These are phyloP conservation scores for Rhagonycha lutea DNA, from an alignment of 2,888 invertebrate genomes.

Conservation along the genomic window DNA sequence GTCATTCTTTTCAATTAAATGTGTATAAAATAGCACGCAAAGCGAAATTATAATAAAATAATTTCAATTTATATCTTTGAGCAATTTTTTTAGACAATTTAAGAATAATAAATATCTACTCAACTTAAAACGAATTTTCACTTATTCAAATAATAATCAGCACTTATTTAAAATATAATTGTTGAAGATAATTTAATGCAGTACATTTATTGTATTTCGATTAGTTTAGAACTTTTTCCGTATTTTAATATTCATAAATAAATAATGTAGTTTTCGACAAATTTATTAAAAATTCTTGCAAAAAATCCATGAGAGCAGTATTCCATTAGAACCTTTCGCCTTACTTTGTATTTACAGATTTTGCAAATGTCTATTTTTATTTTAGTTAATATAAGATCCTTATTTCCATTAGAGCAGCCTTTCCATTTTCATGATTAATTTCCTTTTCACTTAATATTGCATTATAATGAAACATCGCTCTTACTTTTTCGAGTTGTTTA, in stretches of 20 bases:
- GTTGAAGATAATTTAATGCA: background rate
- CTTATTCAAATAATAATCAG: too few species aligned
- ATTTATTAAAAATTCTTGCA: background rate
- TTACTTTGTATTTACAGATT: background rate
- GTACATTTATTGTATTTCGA: background rate
- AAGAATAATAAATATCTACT: background rate
- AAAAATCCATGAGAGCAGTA: too few species aligned
- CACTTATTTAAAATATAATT: too few species aligned
- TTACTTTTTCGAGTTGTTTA: background rate
- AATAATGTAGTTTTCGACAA: background rate
- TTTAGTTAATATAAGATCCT: background rate
- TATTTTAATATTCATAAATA: too few species aligned
- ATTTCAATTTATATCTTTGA: background rate
- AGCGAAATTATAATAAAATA: constrained; percentile 2
- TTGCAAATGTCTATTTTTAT: background rate
- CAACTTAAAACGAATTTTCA: too few species aligned
- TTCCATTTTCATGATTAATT: background rate
- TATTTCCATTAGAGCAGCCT: background rate
- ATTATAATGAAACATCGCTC: background rate
- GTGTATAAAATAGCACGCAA: background rate
- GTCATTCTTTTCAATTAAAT: background rate
- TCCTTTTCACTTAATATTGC: background rate
- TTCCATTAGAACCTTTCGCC: background rate
- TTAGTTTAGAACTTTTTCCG: background rate
- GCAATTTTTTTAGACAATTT: background rate